Percentiles rank a stretch among this genome's conserved stretches.
phyloP scores from a whole-genome alignment of 2,113 vertebrate genomes.

The Ciconia stormi region DNA sequence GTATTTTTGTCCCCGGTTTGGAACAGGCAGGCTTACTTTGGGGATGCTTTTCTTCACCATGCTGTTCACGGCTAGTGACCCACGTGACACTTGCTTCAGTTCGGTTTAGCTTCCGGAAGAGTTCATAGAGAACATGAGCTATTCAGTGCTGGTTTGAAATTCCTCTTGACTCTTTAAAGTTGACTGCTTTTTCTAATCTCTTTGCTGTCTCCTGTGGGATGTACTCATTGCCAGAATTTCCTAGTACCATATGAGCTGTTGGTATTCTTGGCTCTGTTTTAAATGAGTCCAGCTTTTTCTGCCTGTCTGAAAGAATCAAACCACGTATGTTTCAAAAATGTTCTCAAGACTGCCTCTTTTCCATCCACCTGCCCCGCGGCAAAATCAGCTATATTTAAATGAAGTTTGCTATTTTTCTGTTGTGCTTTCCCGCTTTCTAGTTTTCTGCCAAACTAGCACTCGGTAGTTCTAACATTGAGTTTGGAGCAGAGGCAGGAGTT shows the following conservation, averaged over 20 bases:
- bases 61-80: neutral
- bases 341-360: conserved; percentile 2
- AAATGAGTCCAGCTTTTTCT: conserved; percentile 46
- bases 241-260: conserved; percentile 46
- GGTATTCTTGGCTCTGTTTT: conserved; percentile 58
- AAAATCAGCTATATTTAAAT: conserved; percentile 18
- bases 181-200: conserved; percentile 58
- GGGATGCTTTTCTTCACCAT: neutral
- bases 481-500: conserved; percentile 27
- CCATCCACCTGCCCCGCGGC: neutral
- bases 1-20: neutral
- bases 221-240: conserved; percentile 26
- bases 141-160: conserved; percentile 37
- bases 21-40: neutral
- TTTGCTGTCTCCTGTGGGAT: conserved; percentile 32
- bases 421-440: neutral
- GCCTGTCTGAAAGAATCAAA: conserved; percentile 47
- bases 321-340: conserved; percentile 8
- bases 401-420: neutral
- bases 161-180: conserved; percentile 51
- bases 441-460: conserved; percentile 22
- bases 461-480: neutral
- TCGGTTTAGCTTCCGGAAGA: neutral
- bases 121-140: conserved; percentile 8
- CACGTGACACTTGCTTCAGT: neutral